A percentile compares a stretch with the other conserved stretches of the same genome.
Evolutionary conservation across 2,113 vertebrate species (phyloP).

Genomic region (Cyrtonyx montezumae): DNA sequence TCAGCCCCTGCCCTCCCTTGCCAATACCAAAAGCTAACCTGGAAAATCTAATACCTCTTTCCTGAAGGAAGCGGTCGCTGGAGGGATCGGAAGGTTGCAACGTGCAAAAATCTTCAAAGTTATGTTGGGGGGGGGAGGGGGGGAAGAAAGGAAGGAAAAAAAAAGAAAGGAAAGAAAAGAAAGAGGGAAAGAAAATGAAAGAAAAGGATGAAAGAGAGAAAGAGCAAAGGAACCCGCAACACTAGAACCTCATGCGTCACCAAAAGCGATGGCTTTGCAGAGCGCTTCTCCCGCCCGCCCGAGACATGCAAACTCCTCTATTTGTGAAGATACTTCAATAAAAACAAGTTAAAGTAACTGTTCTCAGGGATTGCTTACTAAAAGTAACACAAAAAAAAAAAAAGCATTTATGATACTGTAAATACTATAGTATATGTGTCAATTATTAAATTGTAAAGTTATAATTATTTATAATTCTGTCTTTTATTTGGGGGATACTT

Average conservation of each 20-base stretch:
- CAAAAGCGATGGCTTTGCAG: constrained; percentile 74
- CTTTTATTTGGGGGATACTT: constrained; percentile 90
- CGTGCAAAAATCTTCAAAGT: constrained; percentile 24
- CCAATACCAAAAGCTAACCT: constrained; percentile 77
- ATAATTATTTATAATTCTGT: constrained; percentile 99
- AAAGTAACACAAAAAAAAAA: constrained; percentile 87
- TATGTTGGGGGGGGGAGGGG: background rate
- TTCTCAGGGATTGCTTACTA: constrained; percentile 99
- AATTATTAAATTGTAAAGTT: constrained; percentile 99
- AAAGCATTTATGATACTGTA: constrained; percentile 99
- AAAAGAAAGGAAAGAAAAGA: background rate
- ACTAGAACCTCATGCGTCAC: constrained; percentile 76
- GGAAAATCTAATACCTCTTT: constrained; percentile 77
- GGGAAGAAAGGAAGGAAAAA: background rate
- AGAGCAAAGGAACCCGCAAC: constrained; percentile 71
- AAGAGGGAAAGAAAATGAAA: background rate
- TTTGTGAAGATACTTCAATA: constrained; percentile 77
- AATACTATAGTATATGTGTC: constrained; percentile 96
- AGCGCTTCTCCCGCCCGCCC: constrained; percentile 61
- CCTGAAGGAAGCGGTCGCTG: constrained; percentile 52
- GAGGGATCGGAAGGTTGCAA: constrained; percentile 57
- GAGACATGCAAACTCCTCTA: constrained; percentile 70
- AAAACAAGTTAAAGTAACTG: constrained; percentile 82
- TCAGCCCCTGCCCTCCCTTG: constrained; percentile 63
- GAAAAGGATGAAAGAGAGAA: background rate